Evolutionary conservation across 2,888 invertebrate genomes (phyloP).

Genomic region (Lucinisca nassula): DNA sequence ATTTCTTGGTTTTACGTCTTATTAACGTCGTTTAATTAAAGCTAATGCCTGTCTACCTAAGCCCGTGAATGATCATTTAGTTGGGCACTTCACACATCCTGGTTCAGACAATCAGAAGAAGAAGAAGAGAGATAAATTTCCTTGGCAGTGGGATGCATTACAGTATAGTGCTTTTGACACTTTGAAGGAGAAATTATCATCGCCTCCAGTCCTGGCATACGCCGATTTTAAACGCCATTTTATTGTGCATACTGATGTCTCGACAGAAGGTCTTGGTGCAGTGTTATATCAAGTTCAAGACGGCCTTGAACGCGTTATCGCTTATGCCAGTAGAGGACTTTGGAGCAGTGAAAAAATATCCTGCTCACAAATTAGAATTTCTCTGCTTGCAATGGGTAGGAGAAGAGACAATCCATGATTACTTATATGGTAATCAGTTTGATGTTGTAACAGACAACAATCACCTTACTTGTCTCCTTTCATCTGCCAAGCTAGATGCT

Average conservation of each 20-base stretch:
- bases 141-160: neutral
- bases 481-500: no score
- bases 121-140: neutral
- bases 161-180: no score
- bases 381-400: neutral
- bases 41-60: neutral
- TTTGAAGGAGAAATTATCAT: no score
- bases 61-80: neutral
- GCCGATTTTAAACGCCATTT: neutral
- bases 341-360: no score
- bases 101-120: no score
- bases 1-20: neutral
- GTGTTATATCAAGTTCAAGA: no score
- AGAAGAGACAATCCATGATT: neutral
- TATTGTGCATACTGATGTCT: neutral
- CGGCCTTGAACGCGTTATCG: no score
- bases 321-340: no score
- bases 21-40: neutral
- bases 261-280: no score
- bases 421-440: no score
- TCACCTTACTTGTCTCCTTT: neutral
- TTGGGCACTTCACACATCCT: neutral
- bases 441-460: neutral
- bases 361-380: no score
- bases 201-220: no score